phyloP scores from a whole-genome alignment of 2,888 invertebrate species.

The Anarsia innoxiella region DNA sequence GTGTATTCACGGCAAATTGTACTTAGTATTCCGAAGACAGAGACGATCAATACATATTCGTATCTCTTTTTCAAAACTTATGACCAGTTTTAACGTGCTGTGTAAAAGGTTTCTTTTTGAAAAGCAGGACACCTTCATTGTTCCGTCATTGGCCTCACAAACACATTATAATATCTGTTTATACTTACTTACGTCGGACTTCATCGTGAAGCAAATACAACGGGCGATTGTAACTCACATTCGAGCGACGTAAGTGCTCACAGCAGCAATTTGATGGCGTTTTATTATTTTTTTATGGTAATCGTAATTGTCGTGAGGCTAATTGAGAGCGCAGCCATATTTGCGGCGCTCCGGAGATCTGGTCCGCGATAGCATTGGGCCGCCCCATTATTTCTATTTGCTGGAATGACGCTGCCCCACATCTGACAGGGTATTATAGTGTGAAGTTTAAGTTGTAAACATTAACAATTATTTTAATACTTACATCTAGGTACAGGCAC shows the following conservation, averaged over 20 bases:
- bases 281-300: constrained; percentile 67
- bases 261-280: constrained; percentile 49
- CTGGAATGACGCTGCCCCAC: constrained; percentile 29
- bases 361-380: constrained; percentile 38
- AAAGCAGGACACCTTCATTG: too few relatives aligned
- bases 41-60: too few relatives aligned
- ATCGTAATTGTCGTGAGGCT: constrained; percentile 60
- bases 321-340: constrained; percentile 60
- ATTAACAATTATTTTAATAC: background rate
- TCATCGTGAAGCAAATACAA: background rate
- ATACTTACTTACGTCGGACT: too few relatives aligned
- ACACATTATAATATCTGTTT: too few relatives aligned
- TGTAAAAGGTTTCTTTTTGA: too few relatives aligned
- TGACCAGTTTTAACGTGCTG: too few relatives aligned
- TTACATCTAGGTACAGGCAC: too few relatives aligned
- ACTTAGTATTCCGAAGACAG: too few relatives aligned
- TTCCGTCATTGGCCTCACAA: too few relatives aligned
- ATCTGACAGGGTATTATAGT: constrained; percentile 8
- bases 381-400: constrained; percentile 54
- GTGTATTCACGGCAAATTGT: too few relatives aligned
- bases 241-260: constrained; percentile 34
- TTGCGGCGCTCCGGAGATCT: constrained; percentile 48
- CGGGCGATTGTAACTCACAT: constrained; percentile 28
- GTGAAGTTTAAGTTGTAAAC: background rate
- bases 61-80: too few relatives aligned